Evolutionary conservation across 2,888 invertebrate genomes (phyloP).

Genomic region (Theretra japonica): DNA sequence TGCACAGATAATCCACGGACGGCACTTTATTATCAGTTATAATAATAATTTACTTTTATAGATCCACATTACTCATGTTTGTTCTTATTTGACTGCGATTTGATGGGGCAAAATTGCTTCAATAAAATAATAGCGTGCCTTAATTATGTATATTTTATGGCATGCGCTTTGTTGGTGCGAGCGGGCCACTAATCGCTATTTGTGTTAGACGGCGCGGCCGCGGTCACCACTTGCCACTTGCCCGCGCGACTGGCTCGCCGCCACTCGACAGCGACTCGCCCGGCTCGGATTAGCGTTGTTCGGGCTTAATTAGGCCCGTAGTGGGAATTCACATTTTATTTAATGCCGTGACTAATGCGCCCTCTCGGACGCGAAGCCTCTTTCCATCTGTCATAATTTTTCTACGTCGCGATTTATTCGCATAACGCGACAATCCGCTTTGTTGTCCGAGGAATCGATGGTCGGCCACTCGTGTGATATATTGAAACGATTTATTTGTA

Average conservation of each 20-base stretch:
- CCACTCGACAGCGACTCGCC: constrained; percentile 32
- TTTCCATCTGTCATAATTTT: constrained; percentile 83
- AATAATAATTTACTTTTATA: constrained; percentile 84
- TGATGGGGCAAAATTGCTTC: constrained; percentile 74
- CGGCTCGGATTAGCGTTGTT: constrained; percentile 67
- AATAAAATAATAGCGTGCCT: constrained; percentile 73
- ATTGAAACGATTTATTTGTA: constrained; percentile 73
- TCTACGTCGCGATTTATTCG: constrained; percentile 82
- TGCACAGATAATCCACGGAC: constrained; percentile 79
- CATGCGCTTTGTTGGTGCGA: constrained; percentile 42
- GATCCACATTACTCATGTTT: constrained; percentile 81
- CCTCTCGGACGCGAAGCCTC: constrained; percentile 56
- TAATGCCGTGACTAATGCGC: constrained; percentile 77
- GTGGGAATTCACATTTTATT: constrained; percentile 72
- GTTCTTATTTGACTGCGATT: constrained; percentile 80
- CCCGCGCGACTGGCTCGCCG: no score
- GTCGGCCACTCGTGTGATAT: constrained; percentile 54
- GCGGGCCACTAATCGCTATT: constrained; percentile 55
- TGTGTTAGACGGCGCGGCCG: constrained; percentile 54
- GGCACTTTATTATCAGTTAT: constrained; percentile 84
- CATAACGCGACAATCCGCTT: constrained; percentile 76
- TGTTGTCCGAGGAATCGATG: constrained; percentile 62
- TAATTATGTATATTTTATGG: constrained; percentile 64
- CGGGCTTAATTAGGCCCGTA: constrained; percentile 69
- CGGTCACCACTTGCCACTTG: background rate